Percentiles rank a stretch among this genome's conserved stretches.
These are phyloP conservation scores for Amblyopsis rosae DNA, from an alignment of 2,113 vertebrate genomes.

Conservation along the genomic window DNA sequence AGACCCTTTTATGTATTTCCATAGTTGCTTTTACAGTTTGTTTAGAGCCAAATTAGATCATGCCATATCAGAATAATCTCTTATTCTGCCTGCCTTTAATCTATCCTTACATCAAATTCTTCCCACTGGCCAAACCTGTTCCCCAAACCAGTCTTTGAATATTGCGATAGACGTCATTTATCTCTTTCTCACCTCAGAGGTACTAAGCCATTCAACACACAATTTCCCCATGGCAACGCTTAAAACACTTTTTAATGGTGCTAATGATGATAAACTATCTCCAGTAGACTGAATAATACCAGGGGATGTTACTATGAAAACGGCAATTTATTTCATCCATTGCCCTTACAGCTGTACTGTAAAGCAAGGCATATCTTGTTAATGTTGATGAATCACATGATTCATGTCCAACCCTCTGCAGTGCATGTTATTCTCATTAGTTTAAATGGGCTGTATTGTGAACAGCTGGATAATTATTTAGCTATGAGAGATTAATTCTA, in stretches of 20 bases:
- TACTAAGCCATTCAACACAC: slow-evolving; percentile 25
- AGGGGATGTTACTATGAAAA: slow-evolving; percentile 48
- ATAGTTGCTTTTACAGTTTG: no score
- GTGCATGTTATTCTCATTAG: slow-evolving; percentile 62
- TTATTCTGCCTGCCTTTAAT: background rate
- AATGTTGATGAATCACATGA: slow-evolving; percentile 61
- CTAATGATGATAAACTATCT: slow-evolving; percentile 62
- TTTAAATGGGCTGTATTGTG: slow-evolving; percentile 30
- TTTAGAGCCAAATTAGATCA: background rate
- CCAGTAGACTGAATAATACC: slow-evolving; percentile 52
- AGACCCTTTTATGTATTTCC: no score
- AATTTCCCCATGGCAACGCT: slow-evolving; percentile 33
- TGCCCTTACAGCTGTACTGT: slow-evolving; percentile 45
- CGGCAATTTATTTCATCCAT: slow-evolving; percentile 50
- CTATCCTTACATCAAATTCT: background rate
- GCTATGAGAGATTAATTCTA: slow-evolving; percentile 43
- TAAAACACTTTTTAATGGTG: slow-evolving; percentile 29
- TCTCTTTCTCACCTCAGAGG: slow-evolving; percentile 14
- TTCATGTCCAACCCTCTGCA: slow-evolving; percentile 51
- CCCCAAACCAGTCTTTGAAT: slow-evolving; percentile 5
- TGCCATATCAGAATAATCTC: background rate
- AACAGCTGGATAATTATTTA: slow-evolving; percentile 46
- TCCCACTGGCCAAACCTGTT: background rate
- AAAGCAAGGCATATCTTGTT: slow-evolving; percentile 37
- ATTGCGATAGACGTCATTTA: slow-evolving; percentile 15